These are phyloP conservation scores for Parasteatoda lunata DNA, from an alignment of 2,888 invertebrate genomes.

Conservation along the genomic window DNA sequence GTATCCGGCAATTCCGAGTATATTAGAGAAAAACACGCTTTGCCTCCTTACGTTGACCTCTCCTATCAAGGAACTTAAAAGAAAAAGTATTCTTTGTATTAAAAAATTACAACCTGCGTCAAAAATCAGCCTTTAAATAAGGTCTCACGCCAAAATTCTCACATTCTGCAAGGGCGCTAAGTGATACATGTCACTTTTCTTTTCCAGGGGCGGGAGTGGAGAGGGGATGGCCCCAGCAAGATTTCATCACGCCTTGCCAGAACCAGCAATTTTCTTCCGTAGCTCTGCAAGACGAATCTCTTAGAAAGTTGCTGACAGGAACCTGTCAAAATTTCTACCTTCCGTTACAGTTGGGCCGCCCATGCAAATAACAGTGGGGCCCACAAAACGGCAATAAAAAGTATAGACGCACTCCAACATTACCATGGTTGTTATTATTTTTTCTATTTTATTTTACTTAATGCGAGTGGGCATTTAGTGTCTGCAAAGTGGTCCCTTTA, in stretches of 20 bases:
- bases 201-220: not conserved
- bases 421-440: not conserved
- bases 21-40: not conserved
- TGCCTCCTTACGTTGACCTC: not conserved
- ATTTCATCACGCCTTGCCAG: not conserved
- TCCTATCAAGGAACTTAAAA: not conserved
- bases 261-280: slow-evolving; percentile 58
- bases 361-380: slow-evolving; percentile 64
- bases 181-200: slow-evolving; percentile 56
- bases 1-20: not conserved
- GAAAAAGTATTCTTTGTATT: not conserved
- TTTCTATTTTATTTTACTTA: not conserved
- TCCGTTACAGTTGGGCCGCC: slow-evolving; percentile 57
- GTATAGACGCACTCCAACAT: not conserved
- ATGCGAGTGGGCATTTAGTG: slow-evolving; percentile 12
- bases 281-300: not conserved
- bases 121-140: not conserved
- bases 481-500: slow-evolving; percentile 26
- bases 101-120: slow-evolving; percentile 2
- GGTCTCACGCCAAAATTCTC: slow-evolving; percentile 5
- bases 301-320: slow-evolving; percentile 45
- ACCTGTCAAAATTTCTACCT: slow-evolving; percentile 52
- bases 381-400: slow-evolving; percentile 10
- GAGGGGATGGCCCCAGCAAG: not conserved
- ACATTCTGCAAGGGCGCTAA: slow-evolving; percentile 42